Evolutionary conservation across 2,888 invertebrate genomes (phyloP).

Genomic region (Stenoptilia bipunctidactyla): DNA sequence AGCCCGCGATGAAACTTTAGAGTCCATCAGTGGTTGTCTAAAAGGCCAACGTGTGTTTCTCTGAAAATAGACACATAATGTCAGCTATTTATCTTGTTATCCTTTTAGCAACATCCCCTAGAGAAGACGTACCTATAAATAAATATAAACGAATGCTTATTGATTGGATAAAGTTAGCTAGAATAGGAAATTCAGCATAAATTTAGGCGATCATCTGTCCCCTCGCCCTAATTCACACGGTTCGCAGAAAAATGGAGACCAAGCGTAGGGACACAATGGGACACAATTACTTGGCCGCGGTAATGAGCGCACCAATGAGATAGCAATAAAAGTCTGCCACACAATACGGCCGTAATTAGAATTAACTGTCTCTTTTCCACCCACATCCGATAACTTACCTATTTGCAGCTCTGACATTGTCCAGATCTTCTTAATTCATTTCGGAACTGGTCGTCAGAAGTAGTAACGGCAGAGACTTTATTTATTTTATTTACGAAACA

Average conservation of each 20-base stretch:
- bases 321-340: conserved; percentile 63
- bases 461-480: no score
- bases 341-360: conserved; percentile 66
- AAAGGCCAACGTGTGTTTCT: conserved; percentile 44
- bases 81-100: conserved; percentile 48
- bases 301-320: conserved; percentile 65
- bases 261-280: conserved; percentile 41
- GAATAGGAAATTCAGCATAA: conserved; percentile 12
- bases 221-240: conserved; percentile 55
- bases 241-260: conserved; percentile 45
- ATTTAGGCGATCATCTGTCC: conserved; percentile 33
- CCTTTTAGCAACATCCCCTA: conserved; percentile 43
- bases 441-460: conserved; percentile 3
- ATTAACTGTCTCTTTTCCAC: conserved; percentile 65
- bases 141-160: not conserved
- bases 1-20: conserved; percentile 67
- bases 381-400: conserved; percentile 51
- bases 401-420: conserved; percentile 39
- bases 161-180: conserved; percentile 19
- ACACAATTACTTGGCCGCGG: conserved; percentile 47
- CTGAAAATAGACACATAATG: conserved; percentile 52
- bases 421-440: conserved; percentile 24
- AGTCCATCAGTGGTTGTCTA: conserved; percentile 54
- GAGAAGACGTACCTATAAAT: conserved; percentile 15
- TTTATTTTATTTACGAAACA: no score